These are phyloP conservation scores for Pantherophis alleghaniensis DNA, from an alignment of 2,797 vertebrate species.

Conservation along the genomic window DNA sequence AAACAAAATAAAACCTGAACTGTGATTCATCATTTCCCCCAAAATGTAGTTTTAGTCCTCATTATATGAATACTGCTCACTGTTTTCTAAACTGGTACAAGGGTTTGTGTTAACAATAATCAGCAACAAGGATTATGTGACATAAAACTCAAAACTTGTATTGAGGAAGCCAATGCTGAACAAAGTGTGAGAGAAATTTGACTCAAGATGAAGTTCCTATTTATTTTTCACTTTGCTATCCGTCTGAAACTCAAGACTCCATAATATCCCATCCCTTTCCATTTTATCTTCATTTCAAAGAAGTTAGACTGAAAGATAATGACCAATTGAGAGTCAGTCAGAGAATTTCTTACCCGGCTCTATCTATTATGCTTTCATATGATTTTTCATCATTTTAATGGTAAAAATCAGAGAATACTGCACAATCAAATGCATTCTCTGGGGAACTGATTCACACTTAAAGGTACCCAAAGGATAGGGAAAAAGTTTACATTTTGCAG, in stretches of 20 bases:
- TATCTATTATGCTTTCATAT: not conserved
- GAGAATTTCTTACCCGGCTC: not conserved
- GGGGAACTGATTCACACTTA: not conserved
- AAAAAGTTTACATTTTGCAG: not conserved
- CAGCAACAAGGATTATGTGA: not conserved
- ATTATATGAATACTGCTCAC: not conserved
- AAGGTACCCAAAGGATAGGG: not conserved
- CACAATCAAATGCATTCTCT: not conserved
- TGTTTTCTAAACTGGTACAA: not conserved
- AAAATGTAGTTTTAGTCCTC: not conserved
- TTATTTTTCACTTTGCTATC: not conserved
- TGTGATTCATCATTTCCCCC: not conserved
- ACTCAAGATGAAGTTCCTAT: not conserved
- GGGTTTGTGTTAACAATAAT: not conserved
- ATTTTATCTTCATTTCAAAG: not conserved
- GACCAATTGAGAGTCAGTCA: not conserved
- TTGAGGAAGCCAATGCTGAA: constrained; percentile 40
- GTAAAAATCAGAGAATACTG: not conserved
- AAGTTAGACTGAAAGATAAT: not conserved
- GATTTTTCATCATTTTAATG: not conserved
- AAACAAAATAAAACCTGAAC: not conserved
- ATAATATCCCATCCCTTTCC: not conserved
- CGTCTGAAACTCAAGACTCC: not conserved
- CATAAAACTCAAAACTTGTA: constrained; percentile 18
- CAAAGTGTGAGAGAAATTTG: not conserved